A percentile compares a stretch with the other conserved stretches of the same genome.
These are phyloP conservation scores for Hemicordylus capensis DNA, from an alignment of 2,113 vertebrate species.

Conservation along the genomic window DNA sequence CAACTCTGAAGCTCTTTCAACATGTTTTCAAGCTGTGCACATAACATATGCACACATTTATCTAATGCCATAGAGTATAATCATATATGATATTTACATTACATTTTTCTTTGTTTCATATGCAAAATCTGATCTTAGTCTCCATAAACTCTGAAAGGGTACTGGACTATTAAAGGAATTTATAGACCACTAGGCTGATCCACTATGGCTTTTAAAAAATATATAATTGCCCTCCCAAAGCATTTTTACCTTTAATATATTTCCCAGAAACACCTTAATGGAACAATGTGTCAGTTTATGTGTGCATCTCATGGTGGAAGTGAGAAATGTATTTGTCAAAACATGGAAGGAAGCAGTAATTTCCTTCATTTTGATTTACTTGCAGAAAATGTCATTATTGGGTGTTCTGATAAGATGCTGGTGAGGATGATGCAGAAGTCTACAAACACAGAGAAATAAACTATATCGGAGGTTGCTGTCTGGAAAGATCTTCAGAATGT, in stretches of 20 bases:
- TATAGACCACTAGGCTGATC: not conserved
- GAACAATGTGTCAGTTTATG: not conserved
- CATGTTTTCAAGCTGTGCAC: not conserved
- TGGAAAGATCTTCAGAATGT: not conserved
- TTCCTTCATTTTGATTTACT: not conserved
- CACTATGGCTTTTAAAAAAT: not conserved
- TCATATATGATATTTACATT: not conserved
- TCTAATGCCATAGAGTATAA: not conserved
- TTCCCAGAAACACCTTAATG: not conserved
- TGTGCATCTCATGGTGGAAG: not conserved
- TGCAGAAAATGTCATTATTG: constrained; percentile 13
- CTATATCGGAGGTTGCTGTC: not conserved
- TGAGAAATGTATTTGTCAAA: constrained; percentile 25
- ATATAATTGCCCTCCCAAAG: not conserved
- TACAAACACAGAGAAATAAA: constrained; percentile 3
- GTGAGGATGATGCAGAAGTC: not conserved
- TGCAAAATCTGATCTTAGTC: not conserved
- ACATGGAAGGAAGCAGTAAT: constrained; percentile 4
- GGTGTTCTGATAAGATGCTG: not conserved
- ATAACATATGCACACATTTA: not conserved
- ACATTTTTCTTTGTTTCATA: not conserved
- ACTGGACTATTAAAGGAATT: constrained; percentile 5
- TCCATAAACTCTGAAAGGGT: not conserved
- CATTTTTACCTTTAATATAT: not conserved
- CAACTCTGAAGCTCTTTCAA: not conserved